Base-by-base conservation (phyloP, 2,113 vertebrate genomes). In the Percopsis transmontana region DNA sequence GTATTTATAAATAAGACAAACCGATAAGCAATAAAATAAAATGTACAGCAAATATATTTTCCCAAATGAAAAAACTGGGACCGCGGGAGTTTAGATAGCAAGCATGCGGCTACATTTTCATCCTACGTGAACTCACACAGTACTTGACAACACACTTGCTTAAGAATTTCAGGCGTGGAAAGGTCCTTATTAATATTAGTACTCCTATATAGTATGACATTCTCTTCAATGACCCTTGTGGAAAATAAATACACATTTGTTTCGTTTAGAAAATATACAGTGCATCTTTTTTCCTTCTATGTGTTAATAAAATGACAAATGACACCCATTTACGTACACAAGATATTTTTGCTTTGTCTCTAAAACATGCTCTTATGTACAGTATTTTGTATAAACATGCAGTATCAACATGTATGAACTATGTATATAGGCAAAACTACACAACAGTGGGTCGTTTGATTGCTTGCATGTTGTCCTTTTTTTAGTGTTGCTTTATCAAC, bases 331-430 rank as follows among this genome's bases (percentile, higher is more conserved):
- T 82, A 90, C 82, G 72, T 90, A 92, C 92, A 93, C 91, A 77
- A 91, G 87, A 91, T 86, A 91, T 91, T 90, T 91, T 91, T 91
- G 89, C 90, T 85, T 91, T 3, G 65, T 91, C 83, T 92, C 90
- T 91, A 92, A 92, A 87, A 92, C 96, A 96, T 96, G 96, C 95
- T 84, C 90, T 90, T 95, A 84, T 93, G 88, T 95, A 94, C 91
- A 90, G 70, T 91, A 81, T 81, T 83, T 91, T 91, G 90, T 92
- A 91, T 86, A 86, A 92, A 88, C 95, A 95, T 96, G 96, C 95
- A 95, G 84, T 92, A 93, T 81, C 90, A 92, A 33, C 82, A 88
- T 87, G 89, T 87, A 84, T 87, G 89, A 87, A 87, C 86, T 91
- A 92, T 91, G 80, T 91, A 85, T 93, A 93, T 91, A 92, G 75